Evolutionary conservation across 2,113 vertebrate genomes (phyloP), one percentile per base, ranked within the genome.

Genomic region (Phasianus colchicus): DNA sequence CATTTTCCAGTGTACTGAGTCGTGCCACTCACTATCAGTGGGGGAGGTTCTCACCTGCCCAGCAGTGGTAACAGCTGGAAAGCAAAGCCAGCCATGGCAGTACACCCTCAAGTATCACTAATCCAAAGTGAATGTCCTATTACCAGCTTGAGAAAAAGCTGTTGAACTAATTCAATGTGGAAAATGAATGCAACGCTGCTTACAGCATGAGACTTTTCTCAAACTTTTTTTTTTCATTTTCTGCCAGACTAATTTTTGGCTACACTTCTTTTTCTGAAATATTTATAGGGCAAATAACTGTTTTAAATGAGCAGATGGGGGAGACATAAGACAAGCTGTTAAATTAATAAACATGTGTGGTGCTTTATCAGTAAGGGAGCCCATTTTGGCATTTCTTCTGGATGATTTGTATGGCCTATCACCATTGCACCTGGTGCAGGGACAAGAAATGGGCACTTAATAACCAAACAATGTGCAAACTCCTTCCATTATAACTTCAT

Each of bases 401-500:
- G 95, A 97, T 96, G 95, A 98, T 95, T 97, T 95, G 97, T 98
- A 97, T 97, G 97, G 97, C 97, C 98, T 97, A 97, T 97, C 94
- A 97, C 97, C 97, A 97, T 97, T 98, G 97, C 98, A 98, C 97
- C 97, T 98, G 97, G 98, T 98, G 89, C 96, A 75, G 97, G 95
- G 97, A 97, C 97, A 97, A 94, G 97, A 98, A 98, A 98, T 96
- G 98, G 98, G 96, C 98, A 98, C 98, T 99, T 98, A 98, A 98
- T 98, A 98, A 98, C 97, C 98, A 98, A 98, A 98, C 98, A 98
- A 98, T 98, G 97, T 98, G 97, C 83, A 96, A 97, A 97, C 97
- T 98, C 98, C 97, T 98, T 99, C 98, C 98, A 98, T 98, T 98
- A 98, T 95, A 97, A 97, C 97, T 97, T 98, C 98, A 98, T 99